Evolutionary conservation across 1,140 invertebrate genomes (phyloP), one percentile per base, ranked within the genome.

Genomic region (Philopotamus ludificatus): DNA sequence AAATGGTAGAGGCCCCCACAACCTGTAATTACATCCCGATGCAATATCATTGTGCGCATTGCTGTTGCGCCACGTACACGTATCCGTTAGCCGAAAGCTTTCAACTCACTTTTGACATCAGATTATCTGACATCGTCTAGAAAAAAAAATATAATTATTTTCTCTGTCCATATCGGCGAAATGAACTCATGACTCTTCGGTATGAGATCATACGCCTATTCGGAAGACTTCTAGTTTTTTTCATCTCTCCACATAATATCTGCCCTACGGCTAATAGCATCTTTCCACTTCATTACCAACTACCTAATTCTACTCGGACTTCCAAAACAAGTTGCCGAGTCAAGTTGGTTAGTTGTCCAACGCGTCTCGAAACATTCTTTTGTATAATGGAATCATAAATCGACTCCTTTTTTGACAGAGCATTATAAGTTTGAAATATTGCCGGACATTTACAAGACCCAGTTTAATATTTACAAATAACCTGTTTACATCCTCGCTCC

Each of bases 321-420:
- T 50, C 50, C 28, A 34, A 34, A 34, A 34, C 28, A 12, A 34
- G 28, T 34, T 34, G 28, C 28, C 28, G 28, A 34, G 28, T 34
- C 28, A 34, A 34, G 4, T 34, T 34, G 28, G 28, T 34, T 34
- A 34, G 28, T 34, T 34, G 28, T 34, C 28, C 28, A 47, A 63
- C 26, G 41, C 26, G 21, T 47, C 61, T 44, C 49, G 61, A 39
- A 51, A 51, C 61, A 63, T 63, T 63, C 49, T 57, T 57, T 53
- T 51, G 50, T 57, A 57, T 64, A 64, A 64, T 64, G 62, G 49
- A 64, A 64, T 64, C 50, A 64, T 64, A 64, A 64, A 57, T 64
- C 62, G 62, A 55, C n/a, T 15, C 15, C 62, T 39, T 34, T 34
- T 64, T 57, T 64, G 62, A 64, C 41, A 23, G 39, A 64, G 50